A percentile compares a stretch with the other conserved stretches of the same genome.
Evolutionary conservation across 37 sponge, comb jelly and placozoan species (phyloP).

Genomic region (Geodia barretti): DNA sequence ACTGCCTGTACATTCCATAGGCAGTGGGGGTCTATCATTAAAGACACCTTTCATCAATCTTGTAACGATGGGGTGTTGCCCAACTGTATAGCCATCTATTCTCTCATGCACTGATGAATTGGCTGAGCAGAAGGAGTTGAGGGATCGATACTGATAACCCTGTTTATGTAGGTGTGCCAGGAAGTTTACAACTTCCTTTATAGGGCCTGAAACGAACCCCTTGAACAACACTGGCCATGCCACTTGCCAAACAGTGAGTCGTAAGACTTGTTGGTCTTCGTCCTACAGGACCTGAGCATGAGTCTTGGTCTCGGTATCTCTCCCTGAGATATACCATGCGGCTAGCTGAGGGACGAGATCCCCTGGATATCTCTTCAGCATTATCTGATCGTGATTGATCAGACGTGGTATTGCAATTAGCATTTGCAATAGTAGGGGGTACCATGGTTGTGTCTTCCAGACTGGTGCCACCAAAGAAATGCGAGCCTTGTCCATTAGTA

Average conservation of each 20-base stretch:
- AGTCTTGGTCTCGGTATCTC: slow-evolving; percentile 8
- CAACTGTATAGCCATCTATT: slow-evolving; percentile 31
- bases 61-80: slow-evolving; percentile 43
- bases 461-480: slow-evolving; percentile 45
- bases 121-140: slow-evolving; percentile 44
- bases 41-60: slow-evolving; percentile 36
- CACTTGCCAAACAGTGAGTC: slow-evolving; percentile 38
- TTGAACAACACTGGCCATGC: slow-evolving; percentile 36
- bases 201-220: slow-evolving; percentile 43
- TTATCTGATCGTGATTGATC: neutral
- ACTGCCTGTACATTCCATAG: slow-evolving; percentile 13
- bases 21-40: slow-evolving; percentile 28
- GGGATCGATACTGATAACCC: slow-evolving; percentile 51
- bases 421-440: slow-evolving; percentile 30
- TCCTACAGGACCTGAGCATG: slow-evolving; percentile 41
- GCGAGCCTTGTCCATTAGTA: neutral
- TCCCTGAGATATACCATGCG: slow-evolving; percentile 60
- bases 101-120: slow-evolving; percentile 45
- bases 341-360: slow-evolving; percentile 30
- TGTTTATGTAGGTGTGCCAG: slow-evolving; percentile 35
- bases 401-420: slow-evolving; percentile 23
- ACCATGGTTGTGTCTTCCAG: slow-evolving; percentile 51
- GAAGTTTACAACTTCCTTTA: slow-evolving; percentile 49
- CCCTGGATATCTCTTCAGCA: too few relatives aligned
- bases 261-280: slow-evolving; percentile 20